Percentiles rank a stretch among this genome's conserved stretches.
phyloP scores from a whole-genome alignment of 2,888 invertebrate genomes.

The Lasioglossum morio region DNA sequence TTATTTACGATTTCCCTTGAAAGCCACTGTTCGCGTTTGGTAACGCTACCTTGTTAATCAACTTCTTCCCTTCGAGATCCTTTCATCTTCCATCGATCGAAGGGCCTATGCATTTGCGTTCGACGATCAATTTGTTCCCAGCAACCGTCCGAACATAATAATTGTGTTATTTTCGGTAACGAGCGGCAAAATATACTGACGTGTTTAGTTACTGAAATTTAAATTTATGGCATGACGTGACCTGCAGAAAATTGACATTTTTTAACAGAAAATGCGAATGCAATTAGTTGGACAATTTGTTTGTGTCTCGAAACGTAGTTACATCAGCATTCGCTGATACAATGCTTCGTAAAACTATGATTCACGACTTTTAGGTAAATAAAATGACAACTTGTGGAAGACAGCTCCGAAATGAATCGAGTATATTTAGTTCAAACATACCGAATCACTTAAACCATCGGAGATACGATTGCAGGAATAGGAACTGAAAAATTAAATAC shows the following conservation, averaged over 20 bases:
- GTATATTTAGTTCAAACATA: neutral
- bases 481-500: neutral
- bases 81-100: slow-evolving; percentile 9
- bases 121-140: neutral
- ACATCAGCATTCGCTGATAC: neutral
- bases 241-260: too few relatives aligned
- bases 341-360: neutral
- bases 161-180: neutral
- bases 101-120: neutral
- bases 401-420: neutral
- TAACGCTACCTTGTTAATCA: neutral
- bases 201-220: neutral
- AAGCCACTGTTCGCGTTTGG: neutral
- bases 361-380: neutral
- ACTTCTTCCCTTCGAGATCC: slow-evolving; percentile 1
- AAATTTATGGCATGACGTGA: too few relatives aligned
- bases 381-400: neutral
- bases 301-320: neutral
- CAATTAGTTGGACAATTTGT: neutral
- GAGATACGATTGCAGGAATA: neutral
- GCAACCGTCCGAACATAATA: neutral
- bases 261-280: neutral
- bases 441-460: neutral
- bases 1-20: slow-evolving; percentile 27
- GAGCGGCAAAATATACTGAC: neutral